A percentile compares a stretch with the other conserved stretches of the same genome.
These are phyloP conservation scores for Apteryx owenii DNA, from an alignment of 2,113 vertebrate species.

Conservation along the genomic window DNA sequence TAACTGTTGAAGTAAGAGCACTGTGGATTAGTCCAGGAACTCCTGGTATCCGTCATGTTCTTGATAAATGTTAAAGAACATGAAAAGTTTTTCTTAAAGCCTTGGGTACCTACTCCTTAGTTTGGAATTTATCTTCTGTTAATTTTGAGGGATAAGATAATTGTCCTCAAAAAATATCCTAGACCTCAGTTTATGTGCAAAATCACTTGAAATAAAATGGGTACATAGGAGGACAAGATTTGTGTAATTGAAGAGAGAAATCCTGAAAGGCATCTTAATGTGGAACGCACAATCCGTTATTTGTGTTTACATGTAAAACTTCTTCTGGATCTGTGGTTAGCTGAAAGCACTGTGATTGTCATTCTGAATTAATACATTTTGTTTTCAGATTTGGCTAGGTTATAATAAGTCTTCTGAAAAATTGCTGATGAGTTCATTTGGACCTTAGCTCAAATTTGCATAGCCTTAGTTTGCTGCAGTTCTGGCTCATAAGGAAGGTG, in stretches of 20 bases:
- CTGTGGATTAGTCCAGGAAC: background rate
- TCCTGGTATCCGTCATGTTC: background rate
- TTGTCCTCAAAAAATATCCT: background rate
- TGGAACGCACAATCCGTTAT: background rate
- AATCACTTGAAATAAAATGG: background rate
- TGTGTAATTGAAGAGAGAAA: background rate
- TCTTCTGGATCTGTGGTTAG: background rate
- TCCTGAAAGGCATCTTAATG: background rate
- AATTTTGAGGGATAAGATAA: background rate
- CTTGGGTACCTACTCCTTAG: background rate
- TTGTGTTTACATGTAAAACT: background rate
- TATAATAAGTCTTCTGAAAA: background rate
- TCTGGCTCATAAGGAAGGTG: background rate
- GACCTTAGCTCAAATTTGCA: background rate
- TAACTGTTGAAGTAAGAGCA: background rate
- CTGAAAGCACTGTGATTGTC: background rate
- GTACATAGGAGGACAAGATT: background rate
- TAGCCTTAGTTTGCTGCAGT: background rate
- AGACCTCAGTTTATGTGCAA: background rate
- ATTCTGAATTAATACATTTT: background rate
- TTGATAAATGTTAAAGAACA: background rate
- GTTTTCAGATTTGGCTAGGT: background rate
- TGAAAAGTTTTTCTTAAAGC: background rate
- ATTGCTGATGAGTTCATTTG: background rate
- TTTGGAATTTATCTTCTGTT: background rate